A percentile compares a stretch with the other conserved stretches of the same genome.
These are phyloP conservation scores for Exaiptasia diaphana DNA, from an alignment of 64 coral and sea anemone species.

Conservation along the genomic window DNA sequence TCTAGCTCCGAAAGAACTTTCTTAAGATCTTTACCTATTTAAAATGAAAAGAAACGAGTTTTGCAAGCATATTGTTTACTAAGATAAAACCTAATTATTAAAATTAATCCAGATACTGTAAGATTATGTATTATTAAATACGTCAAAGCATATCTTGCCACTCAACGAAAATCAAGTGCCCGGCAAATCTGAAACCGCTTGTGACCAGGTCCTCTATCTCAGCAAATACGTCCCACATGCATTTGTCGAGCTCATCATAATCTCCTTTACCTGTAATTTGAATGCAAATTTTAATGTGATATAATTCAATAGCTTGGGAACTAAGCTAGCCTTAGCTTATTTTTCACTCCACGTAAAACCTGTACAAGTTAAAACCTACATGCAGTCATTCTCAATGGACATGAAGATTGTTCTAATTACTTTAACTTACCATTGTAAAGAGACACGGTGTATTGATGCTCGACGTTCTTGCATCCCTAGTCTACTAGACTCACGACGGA, in stretches of 20 bases:
- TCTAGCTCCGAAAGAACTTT: neutral
- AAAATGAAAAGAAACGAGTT: neutral
- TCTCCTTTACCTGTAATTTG: constrained; percentile 19
- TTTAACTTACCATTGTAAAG: constrained; percentile 40
- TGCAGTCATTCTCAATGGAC: no score
- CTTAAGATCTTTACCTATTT: neutral
- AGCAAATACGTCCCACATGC: neutral
- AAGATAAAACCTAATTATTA: no score
- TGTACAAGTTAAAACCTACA: no score
- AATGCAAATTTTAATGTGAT: neutral
- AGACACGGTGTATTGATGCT: constrained; percentile 35
- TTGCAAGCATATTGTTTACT: no score
- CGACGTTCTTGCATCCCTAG: neutral
- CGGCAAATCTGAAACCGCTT: neutral
- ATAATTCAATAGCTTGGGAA: neutral
- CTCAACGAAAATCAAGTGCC: neutral
- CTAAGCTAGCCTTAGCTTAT: neutral
- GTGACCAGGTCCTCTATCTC: neutral
- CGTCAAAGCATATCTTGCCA: no score
- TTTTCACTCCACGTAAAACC: no score
- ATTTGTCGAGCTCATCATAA: neutral
- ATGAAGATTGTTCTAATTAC: no score
- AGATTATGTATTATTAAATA: no score
- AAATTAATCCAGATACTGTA: neutral
- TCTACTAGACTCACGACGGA: constrained; percentile 19